Percentiles rank a stretch among this genome's conserved stretches.
Conservation (phyloP, 2,888 invertebrate species). For the Prionchulus punctatus region DNA sequence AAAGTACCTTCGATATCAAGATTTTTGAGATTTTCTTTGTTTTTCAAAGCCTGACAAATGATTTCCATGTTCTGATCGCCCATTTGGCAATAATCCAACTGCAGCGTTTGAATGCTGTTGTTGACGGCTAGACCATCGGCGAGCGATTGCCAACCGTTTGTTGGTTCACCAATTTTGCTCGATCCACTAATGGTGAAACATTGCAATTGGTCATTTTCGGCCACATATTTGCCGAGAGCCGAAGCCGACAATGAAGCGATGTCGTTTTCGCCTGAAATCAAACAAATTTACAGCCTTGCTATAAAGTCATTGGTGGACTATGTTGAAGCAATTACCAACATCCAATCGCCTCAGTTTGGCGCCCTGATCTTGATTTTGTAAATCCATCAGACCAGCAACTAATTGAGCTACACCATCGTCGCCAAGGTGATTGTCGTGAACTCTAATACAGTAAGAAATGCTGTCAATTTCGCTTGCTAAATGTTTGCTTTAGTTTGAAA, state of each 20-base stretch:
- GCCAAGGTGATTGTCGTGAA: not conserved
- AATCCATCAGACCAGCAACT: not conserved
- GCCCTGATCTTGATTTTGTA: not conserved
- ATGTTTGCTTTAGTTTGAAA: no score
- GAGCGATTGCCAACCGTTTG: constrained; percentile 24
- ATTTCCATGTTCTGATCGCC: constrained; percentile 24
- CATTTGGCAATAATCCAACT: constrained; percentile 25
- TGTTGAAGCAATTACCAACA: not conserved
- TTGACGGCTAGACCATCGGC: constrained; percentile 22
- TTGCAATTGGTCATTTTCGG: constrained; percentile 18
- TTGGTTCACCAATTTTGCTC: constrained; percentile 16
- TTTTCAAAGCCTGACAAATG: constrained; percentile 20
- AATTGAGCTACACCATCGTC: not conserved
- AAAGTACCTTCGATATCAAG: constrained; percentile 27
- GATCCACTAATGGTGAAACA: constrained; percentile 25
- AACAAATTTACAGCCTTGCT: not conserved
- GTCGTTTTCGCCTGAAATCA: not conserved
- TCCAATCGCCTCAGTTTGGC: no score
- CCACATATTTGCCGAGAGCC: constrained; percentile 15
- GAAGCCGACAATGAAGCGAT: not conserved
- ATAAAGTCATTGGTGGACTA: not conserved
- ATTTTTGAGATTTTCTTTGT: constrained; percentile 20
- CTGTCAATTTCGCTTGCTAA: no score
- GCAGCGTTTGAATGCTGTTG: constrained; percentile 20
- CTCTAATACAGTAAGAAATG: not conserved